phyloP scores from a whole-genome alignment of 2,113 vertebrate species.

The Phainopepla nitens region DNA sequence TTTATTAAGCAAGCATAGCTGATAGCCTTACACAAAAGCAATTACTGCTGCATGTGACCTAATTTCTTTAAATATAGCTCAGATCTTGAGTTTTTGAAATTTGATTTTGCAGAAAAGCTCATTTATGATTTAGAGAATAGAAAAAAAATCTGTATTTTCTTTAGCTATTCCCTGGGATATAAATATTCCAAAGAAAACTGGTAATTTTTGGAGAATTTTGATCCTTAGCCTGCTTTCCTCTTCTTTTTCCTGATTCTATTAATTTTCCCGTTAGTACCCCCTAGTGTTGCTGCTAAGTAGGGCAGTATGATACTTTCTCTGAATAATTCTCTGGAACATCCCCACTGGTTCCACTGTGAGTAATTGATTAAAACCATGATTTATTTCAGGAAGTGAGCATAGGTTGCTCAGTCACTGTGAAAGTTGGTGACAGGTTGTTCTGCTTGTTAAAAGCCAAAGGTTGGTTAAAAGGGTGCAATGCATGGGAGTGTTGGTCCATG shows the following conservation, averaged over 20 bases:
- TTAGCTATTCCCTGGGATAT: background rate
- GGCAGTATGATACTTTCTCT: background rate
- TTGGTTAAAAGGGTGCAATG: background rate
- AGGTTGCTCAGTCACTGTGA: background rate
- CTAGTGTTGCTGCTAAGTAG: constrained; percentile 18
- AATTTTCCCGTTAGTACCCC: constrained; percentile 10
- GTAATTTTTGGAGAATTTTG: background rate
- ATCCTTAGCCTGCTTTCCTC: background rate
- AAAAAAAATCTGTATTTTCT: background rate
- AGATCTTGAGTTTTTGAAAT: background rate
- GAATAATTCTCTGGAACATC: background rate
- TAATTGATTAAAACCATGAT: background rate
- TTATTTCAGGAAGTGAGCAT: background rate
- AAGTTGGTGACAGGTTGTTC: background rate
- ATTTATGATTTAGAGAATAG: background rate
- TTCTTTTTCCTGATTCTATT: background rate
- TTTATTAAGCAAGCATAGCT: background rate
- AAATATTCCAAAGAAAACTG: background rate
- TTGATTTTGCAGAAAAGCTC: background rate
- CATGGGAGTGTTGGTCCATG: background rate
- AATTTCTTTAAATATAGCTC: background rate
- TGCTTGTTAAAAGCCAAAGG: background rate
- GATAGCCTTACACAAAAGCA: background rate
- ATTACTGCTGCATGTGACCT: background rate
- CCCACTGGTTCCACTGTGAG: background rate